These are phyloP conservation scores for Bovichtus diacanthus DNA, from an alignment of 2,797 vertebrate genomes.

Conservation along the genomic window DNA sequence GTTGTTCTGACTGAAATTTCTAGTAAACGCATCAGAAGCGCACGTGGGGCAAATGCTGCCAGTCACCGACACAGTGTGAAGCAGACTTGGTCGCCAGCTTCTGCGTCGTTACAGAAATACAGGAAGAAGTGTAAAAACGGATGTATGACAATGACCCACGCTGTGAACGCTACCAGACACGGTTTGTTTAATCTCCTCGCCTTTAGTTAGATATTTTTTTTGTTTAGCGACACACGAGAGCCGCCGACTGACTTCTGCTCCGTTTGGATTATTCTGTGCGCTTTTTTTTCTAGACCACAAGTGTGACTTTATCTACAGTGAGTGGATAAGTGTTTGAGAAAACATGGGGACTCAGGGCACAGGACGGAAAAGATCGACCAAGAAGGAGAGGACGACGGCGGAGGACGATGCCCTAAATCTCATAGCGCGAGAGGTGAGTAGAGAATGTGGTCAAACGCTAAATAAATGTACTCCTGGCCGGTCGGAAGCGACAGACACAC, in stretches of 20 bases:
- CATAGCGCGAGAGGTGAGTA: slow-evolving; percentile 93
- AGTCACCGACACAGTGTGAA: background rate
- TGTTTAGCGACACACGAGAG: slow-evolving; percentile 37
- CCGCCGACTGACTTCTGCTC: background rate
- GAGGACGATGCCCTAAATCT: slow-evolving; percentile 95
- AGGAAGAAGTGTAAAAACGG: slow-evolving; percentile 76
- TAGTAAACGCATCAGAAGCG: slow-evolving; percentile 19
- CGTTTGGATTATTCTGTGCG: slow-evolving; percentile 34
- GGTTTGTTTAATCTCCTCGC: slow-evolving; percentile 3
- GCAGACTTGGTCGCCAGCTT: background rate
- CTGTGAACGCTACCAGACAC: slow-evolving; percentile 19
- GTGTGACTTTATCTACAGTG: slow-evolving; percentile 10
- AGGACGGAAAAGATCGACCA: slow-evolving; percentile 91
- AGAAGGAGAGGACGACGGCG: slow-evolving; percentile 89
- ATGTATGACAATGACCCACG: slow-evolving; percentile 72
- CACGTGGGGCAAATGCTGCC: slow-evolving; percentile 41
- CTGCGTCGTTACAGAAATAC: slow-evolving; percentile 36
- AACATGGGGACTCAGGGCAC: slow-evolving; percentile 92
- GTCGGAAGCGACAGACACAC: background rate
- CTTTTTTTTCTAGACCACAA: slow-evolving; percentile 12
- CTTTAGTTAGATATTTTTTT: slow-evolving; percentile 20
- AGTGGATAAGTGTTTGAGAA: background rate
- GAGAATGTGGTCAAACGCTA: background rate
- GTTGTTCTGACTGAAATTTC: background rate
- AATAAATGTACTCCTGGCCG: background rate